Evolutionary conservation across 1,140 invertebrate genomes (phyloP).

Genomic region (Gryllus bimaculatus): DNA sequence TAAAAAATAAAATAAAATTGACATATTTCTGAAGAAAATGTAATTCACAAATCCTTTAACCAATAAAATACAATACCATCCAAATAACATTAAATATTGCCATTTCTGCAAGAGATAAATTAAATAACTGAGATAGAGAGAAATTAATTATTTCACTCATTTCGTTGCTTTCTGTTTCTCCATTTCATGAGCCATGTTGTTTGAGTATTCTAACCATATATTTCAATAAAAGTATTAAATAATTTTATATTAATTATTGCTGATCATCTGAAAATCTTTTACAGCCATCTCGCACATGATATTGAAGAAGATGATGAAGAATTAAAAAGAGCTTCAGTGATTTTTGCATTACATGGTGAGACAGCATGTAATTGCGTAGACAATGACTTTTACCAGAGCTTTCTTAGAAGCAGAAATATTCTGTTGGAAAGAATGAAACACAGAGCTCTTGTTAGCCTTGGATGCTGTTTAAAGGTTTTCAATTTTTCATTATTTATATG

Average conservation of each 20-base stretch:
- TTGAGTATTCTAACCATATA: background rate
- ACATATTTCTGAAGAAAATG: background rate
- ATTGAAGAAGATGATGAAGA: constrained; percentile 18
- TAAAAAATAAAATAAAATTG: background rate
- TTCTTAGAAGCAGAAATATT: constrained; percentile 7
- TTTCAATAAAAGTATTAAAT: too few relatives aligned
- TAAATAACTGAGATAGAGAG: background rate
- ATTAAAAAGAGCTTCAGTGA: background rate
- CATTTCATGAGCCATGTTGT: background rate
- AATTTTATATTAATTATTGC: too few relatives aligned
- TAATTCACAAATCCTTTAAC: too few relatives aligned
- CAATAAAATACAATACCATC: too few relatives aligned
- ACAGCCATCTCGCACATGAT: constrained; percentile 18
- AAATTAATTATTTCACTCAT: background rate
- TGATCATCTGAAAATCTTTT: background rate
- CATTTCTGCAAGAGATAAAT: background rate
- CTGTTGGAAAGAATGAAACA: constrained; percentile 13
- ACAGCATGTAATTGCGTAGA: background rate
- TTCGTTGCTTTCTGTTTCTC: background rate
- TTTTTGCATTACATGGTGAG: background rate
- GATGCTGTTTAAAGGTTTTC: constrained; percentile 18
- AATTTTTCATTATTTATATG: too few relatives aligned
- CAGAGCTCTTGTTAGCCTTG: constrained; percentile 12
- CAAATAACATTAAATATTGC: background rate
- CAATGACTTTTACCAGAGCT: background rate